Conservation (phyloP, 1,140 invertebrate genomes). For the Gryon sp. region DNA sequence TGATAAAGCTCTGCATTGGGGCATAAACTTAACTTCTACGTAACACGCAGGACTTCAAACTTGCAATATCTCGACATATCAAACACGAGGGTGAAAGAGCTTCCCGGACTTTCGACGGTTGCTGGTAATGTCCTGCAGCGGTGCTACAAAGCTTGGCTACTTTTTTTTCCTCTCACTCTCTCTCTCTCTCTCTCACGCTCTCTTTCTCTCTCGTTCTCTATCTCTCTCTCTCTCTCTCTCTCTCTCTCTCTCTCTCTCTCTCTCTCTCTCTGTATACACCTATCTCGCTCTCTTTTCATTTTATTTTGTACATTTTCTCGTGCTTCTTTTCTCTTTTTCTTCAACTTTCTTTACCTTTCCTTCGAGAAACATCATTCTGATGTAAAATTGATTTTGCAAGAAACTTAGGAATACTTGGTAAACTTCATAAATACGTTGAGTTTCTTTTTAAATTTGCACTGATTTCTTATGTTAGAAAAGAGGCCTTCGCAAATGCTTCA, state of each 20-base stretch:
- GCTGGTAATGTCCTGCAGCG: conserved; percentile 60
- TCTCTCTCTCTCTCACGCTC: not conserved
- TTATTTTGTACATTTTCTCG: not conserved
- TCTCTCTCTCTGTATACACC: not conserved
- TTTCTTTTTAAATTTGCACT: conserved; percentile 44
- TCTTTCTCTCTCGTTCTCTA: not conserved
- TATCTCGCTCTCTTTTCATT: conserved; percentile 5
- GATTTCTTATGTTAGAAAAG: conserved; percentile 46
- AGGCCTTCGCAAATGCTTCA: conserved; percentile 38
- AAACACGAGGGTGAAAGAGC: conserved; percentile 60
- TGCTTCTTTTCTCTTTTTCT: conserved; percentile 9
- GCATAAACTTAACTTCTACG: conserved; percentile 55
- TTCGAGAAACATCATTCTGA: conserved; percentile 59
- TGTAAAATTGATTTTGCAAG: conserved; percentile 60
- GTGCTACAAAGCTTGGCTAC: conserved; percentile 43
- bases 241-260: not conserved
- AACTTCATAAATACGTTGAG: conserved; percentile 55
- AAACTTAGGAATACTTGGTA: conserved; percentile 58
- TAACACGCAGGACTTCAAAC: conserved; percentile 60
- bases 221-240: conserved; percentile 5
- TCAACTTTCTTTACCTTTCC: conserved; percentile 41
- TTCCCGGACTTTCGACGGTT: conserved; percentile 62
- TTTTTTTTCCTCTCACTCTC: conserved; percentile 19
- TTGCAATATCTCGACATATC: conserved; percentile 62
- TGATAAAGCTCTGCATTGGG: conserved; percentile 49